phyloP scores from a whole-genome alignment of 1,140 invertebrate genomes.

The Drosophila jambulina region DNA sequence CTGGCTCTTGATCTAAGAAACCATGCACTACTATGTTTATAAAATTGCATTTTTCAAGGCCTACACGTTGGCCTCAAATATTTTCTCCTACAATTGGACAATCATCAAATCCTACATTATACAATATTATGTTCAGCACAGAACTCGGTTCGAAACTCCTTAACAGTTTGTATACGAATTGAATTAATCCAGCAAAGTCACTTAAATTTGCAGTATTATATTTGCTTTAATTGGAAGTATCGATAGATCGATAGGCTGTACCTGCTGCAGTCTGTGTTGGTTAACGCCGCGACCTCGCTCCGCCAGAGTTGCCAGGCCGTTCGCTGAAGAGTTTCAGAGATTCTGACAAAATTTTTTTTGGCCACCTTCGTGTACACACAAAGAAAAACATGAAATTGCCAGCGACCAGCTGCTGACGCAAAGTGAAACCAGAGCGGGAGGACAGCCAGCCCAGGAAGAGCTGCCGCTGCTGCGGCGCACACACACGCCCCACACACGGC shows the following conservation, averaged over 20 bases:
- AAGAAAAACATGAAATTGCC: conserved; percentile 77
- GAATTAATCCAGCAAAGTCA: background rate
- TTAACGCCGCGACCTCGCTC: too few relatives aligned
- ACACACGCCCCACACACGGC: conserved; percentile 33
- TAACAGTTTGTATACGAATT: too few relatives aligned
- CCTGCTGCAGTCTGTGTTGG: background rate
- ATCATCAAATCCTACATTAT: too few relatives aligned
- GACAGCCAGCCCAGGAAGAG: conserved; percentile 36
- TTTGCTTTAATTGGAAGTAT: background rate
- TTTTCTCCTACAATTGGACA: too few relatives aligned
- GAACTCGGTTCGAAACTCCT: too few relatives aligned
- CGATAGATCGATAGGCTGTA: background rate
- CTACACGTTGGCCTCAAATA: too few relatives aligned
- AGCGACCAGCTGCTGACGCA: conserved; percentile 60
- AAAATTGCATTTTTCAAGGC: too few relatives aligned
- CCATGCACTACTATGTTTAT: too few relatives aligned
- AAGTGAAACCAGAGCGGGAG: conserved; percentile 28
- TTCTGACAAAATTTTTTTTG: conserved; percentile 17
- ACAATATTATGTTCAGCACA: too few relatives aligned
- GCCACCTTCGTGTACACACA: conserved; percentile 63
- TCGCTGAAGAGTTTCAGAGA: conserved; percentile 4
- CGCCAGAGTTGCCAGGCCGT: conserved; percentile 4
- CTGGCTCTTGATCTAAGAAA: too few relatives aligned
- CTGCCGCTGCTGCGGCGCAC: conserved; percentile 53
- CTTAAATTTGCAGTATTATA: background rate